phyloP scores from a whole-genome alignment of 2,888 invertebrate genomes.

The Cosmia pyralina region DNA sequence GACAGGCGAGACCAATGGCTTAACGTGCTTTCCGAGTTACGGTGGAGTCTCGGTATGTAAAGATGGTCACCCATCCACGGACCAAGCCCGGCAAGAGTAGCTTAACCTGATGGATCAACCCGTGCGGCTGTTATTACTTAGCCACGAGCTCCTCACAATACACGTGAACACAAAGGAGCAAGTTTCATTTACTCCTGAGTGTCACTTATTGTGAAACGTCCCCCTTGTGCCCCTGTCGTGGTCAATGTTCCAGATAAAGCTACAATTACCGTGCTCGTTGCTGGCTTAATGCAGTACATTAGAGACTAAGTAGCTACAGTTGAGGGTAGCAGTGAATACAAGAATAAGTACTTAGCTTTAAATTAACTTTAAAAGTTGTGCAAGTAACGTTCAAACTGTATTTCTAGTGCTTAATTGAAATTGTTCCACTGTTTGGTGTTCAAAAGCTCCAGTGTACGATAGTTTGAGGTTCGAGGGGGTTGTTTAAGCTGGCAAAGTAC shows the following conservation, averaged over 20 bases:
- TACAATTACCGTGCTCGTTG: slow-evolving; percentile 41
- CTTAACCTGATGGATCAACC: too few species aligned
- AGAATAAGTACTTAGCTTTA: slow-evolving; percentile 8
- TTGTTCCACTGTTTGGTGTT: slow-evolving; percentile 1
- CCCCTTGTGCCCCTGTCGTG: not conserved
- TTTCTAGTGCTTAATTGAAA: slow-evolving; percentile 15
- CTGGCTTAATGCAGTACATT: slow-evolving; percentile 48
- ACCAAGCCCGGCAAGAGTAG: too few species aligned
- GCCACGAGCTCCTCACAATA: not conserved
- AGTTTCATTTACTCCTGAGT: slow-evolving; percentile 16
- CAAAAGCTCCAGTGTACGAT: slow-evolving; percentile 1
- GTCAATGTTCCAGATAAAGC: slow-evolving; percentile 43
- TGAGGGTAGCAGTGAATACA: slow-evolving; percentile 4
- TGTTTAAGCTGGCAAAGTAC: not conserved
- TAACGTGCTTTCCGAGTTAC: too few species aligned
- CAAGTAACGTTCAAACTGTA: slow-evolving; percentile 4
- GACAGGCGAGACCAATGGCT: too few species aligned
- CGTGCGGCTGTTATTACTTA: too few species aligned
- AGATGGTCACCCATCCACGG: too few species aligned
- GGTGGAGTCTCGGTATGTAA: too few species aligned
- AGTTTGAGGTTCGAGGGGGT: not conserved
- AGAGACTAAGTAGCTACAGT: slow-evolving; percentile 20
- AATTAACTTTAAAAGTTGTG: slow-evolving; percentile 3
- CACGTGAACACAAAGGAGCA: not conserved
- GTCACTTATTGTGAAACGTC: slow-evolving; percentile 16